Evolutionary conservation across 2,113 vertebrate species (phyloP), one percentile per base, ranked within the genome.

Genomic region (Cinclus mexicanus): DNA sequence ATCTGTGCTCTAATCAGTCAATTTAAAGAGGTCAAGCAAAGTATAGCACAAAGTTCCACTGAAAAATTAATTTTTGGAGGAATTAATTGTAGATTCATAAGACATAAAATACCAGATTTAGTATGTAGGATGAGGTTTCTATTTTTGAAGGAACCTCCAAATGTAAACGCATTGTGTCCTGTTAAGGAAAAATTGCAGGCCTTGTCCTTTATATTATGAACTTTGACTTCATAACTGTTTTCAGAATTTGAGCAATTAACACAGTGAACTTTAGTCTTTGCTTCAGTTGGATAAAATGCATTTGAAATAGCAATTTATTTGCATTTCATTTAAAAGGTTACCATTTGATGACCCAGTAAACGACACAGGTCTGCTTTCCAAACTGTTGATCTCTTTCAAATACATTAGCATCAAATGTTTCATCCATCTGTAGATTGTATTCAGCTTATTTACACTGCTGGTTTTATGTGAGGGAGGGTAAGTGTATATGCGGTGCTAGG

Each of bases 361-460:
- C 81, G 44, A 39, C 75, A 83, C 23, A 49, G 39, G 70, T 87
- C 55, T 81, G 11, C 47, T 85, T 91, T 78, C 74, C 83, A 85
- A 80, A 82, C 26, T 71, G n/a, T 72, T 94, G 50, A 33, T 89
- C 39, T 77, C 52, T 94, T 93, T 94, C 78, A 86, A 25, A 41
- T 83, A 68, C 44, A 63, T 86, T 89, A 72, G 14, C 39, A 95
- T 96, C 83, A 85, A 68, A 89, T 72, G 35, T 90, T 91, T 91
- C 24, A 41, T 72, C 61, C 77, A 12, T 53, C 44, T 77, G 46
- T 83, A 79, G 55, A 57, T 31, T 83, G 28, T 61, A 44, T 89
- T 87, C 53, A 87, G 20, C 29, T 85, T 65, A 68, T 80, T 95
- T 80, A 18, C 8, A 17, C 17, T 59, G 60, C 35, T 9, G 2